Percentiles rank a stretch among this genome's conserved stretches.
These are phyloP conservation scores for Tetropium fuscum DNA, from an alignment of 2,888 invertebrate species.

Conservation along the genomic window DNA sequence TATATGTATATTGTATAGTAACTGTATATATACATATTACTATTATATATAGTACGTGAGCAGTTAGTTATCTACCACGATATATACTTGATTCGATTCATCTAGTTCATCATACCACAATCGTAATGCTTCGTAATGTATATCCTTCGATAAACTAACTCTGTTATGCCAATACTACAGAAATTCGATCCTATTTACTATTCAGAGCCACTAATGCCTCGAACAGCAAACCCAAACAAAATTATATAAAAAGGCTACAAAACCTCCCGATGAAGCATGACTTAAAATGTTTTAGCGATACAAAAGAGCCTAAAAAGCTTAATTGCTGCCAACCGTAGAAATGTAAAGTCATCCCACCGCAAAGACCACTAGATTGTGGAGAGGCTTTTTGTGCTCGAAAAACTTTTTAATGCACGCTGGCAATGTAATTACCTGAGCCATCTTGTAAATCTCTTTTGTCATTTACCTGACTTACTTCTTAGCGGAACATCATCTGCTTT, in stretches of 20 bases:
- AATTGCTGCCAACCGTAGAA: slow-evolving; percentile 27
- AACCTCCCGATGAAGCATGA: slow-evolving; percentile 17
- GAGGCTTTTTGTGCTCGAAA: slow-evolving; percentile 18
- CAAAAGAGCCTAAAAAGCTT: slow-evolving; percentile 21
- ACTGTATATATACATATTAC: too few species aligned
- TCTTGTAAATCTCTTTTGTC: slow-evolving; percentile 22
- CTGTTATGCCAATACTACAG: too few species aligned
- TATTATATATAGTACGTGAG: too few species aligned
- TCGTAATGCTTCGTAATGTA: too few species aligned
- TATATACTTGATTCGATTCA: too few species aligned
- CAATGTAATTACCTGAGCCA: slow-evolving; percentile 21
- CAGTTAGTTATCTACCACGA: too few species aligned
- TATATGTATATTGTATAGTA: too few species aligned
- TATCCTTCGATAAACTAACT: too few species aligned
- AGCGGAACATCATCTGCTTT: slow-evolving; percentile 10
- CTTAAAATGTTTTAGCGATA: slow-evolving; percentile 26
- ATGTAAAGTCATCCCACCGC: slow-evolving; percentile 27
- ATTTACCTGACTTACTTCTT: neutral
- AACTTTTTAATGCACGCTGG: slow-evolving; percentile 23
- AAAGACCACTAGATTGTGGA: slow-evolving; percentile 27
- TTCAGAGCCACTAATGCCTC: slow-evolving; percentile 24
- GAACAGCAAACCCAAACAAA: slow-evolving; percentile 32
- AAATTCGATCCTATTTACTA: slow-evolving; percentile 16
- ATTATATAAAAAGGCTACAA: slow-evolving; percentile 27
- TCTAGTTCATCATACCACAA: too few species aligned